Conservation (phyloP, 2,113 vertebrate species). For the Anoplopoma fimbria region DNA sequence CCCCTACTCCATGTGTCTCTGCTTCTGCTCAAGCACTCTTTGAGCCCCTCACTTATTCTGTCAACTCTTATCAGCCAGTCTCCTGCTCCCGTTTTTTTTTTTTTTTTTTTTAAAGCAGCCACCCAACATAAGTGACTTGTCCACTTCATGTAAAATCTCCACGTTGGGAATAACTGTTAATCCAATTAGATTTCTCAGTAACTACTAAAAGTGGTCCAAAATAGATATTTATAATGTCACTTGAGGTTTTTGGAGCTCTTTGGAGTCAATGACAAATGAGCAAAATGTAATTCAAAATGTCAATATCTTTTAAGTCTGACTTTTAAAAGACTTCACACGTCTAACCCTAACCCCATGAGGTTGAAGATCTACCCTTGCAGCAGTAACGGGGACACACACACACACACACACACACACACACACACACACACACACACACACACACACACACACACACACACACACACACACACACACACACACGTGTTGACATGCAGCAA, state of each 20-base stretch:
- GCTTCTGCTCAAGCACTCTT: conserved; percentile 74
- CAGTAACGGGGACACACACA: conserved; percentile 5
- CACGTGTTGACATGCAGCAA: background rate
- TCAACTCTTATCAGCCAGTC: conserved; percentile 67
- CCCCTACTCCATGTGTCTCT: conserved; percentile 72
- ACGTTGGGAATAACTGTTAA: conserved; percentile 64
- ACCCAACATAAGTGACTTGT: conserved; percentile 65
- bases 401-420: conserved; percentile 10
- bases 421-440: conserved; percentile 6
- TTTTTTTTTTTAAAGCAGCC: conserved; percentile 67
- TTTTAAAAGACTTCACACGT: conserved; percentile 3
- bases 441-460: conserved; percentile 19
- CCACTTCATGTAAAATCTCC: conserved; percentile 67
- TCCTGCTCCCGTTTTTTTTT: conserved; percentile 53
- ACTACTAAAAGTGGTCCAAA: conserved; percentile 37
- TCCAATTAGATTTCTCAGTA: conserved; percentile 62
- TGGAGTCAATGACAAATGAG: conserved; percentile 15
- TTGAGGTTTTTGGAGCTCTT: conserved; percentile 22
- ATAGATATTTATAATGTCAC: conserved; percentile 11
- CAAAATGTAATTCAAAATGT: conserved; percentile 13
- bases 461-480: conserved; percentile 19
- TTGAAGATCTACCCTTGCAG: background rate
- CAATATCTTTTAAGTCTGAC: background rate
- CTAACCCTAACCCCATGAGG: background rate
- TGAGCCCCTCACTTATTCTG: conserved; percentile 73